Evolutionary conservation across 2,888 invertebrate genomes (phyloP), one percentile per base, ranked within the genome.

Genomic region (Flexamia atlantica): DNA sequence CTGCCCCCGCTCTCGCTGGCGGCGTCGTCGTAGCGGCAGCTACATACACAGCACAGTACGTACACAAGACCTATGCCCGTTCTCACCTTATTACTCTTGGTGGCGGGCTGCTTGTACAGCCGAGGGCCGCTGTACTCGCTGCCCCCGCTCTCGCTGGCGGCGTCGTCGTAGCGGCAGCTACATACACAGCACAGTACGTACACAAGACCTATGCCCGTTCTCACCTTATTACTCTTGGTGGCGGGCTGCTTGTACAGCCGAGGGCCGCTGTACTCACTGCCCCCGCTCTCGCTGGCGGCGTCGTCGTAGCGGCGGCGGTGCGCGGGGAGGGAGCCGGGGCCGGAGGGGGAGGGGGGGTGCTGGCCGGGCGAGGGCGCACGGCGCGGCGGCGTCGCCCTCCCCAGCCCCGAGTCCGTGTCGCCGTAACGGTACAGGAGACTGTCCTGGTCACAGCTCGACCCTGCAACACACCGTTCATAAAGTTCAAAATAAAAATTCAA

Each of bases 231-330:
- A 28, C 99, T 99, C 91, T 99, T 99, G 85, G 98, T 96, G 86
- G 97, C 94, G 86, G 99, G 98, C 91, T 99, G 99, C 90, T 99
- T 98, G 91, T 98, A 99, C 88, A 99, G 92, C 90, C 98, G 82
- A n/a, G 88, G 87, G 17, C 88, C 88, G 72, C 87, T 87, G 68
- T 88, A 88, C 36, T 88, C 88, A 57, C 88, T 88, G 17, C 87
- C 87, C 46, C 88, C 88, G 50, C 87, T 87, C 70, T 88, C 88
- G 20, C 87, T 88, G 17, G 87, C 87, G 0, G 87, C 86, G 46
- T 88, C 88, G 23, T 88, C 88, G 82, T 86, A 88, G 14, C 83
- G 81, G 25, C 88, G 85, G 36, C 87, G 84, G 90, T 94, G 96
- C 88, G 95, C 95, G 88, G 94, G 94, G 87, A 96, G 91, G 83